These are phyloP conservation scores for Ramphastos sulfuratus DNA, from an alignment of 2,113 vertebrate genomes.

Conservation along the genomic window DNA sequence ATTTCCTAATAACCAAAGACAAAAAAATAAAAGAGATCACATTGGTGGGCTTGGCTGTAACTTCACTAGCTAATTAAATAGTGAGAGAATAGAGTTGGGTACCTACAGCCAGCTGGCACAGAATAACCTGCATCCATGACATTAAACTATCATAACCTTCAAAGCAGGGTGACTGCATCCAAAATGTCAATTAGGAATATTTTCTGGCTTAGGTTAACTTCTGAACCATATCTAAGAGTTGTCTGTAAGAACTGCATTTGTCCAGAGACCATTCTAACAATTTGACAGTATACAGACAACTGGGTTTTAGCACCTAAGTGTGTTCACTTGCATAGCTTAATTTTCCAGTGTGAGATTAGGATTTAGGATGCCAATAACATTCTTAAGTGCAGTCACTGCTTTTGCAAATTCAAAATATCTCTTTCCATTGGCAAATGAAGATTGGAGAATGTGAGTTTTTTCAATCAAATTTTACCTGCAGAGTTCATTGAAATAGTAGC, in stretches of 20 bases:
- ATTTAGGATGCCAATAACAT: neutral
- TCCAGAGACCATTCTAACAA: neutral
- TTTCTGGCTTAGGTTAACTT: neutral
- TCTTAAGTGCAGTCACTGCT: neutral
- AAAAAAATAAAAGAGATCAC: neutral
- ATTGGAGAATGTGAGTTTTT: neutral
- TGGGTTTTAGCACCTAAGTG: neutral
- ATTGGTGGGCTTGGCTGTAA: neutral
- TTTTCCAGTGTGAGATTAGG: neutral
- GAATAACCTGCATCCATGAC: neutral
- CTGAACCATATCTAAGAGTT: neutral
- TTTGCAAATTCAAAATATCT: neutral
- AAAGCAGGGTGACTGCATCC: neutral
- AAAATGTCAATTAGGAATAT: neutral
- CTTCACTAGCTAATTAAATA: conserved; percentile 32
- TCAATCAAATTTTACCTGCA: neutral
- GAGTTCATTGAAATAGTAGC: neutral
- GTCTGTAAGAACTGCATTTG: neutral
- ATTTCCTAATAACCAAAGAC: neutral
- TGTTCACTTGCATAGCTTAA: neutral
- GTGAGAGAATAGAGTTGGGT: neutral
- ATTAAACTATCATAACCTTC: conserved; percentile 46
- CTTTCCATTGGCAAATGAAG: neutral
- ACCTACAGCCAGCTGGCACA: conserved; percentile 44
- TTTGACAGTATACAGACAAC: neutral